Evolutionary conservation across 1,140 invertebrate species (phyloP).

Genomic region (Rhopalosiphum padi): DNA sequence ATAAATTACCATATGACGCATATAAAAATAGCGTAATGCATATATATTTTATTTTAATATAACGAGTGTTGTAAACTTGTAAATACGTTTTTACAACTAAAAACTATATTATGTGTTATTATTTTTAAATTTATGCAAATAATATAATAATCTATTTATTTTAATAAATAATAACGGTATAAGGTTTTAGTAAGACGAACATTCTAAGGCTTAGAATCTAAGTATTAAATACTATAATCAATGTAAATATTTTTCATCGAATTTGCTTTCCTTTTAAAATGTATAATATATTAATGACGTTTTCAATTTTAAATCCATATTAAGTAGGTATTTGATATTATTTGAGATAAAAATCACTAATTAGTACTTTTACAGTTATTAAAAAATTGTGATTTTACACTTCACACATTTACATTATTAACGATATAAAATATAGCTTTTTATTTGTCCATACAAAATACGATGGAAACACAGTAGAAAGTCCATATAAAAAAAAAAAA

Average conservation of each 20-base stretch:
- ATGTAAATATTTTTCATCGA: not conserved
- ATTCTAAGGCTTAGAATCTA: not conserved
- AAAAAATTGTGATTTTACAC: not conserved
- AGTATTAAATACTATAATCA: not conserved
- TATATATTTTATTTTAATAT: not conserved
- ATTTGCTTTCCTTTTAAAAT: too few relatives aligned
- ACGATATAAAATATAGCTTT: too few relatives aligned
- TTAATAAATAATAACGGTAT: not conserved
- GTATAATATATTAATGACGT: not conserved
- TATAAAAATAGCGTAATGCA: not conserved
- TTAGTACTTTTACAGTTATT: not conserved
- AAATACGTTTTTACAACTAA: not conserved
- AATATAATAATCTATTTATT: not conserved
- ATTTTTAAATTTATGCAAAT: conserved; percentile 13
- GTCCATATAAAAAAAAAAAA: not conserved
- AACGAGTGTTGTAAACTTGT: not conserved
- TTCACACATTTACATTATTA: not conserved
- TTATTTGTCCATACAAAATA: not conserved
- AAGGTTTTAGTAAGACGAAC: not conserved
- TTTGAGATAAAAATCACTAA: not conserved
- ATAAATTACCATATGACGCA: not conserved
- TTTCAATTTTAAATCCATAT: not conserved
- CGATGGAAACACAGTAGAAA: not conserved
- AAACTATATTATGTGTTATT: not conserved
- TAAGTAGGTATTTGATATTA: not conserved